These are phyloP conservation scores for Desmodus rotundus DNA, from an alignment of 2,113 vertebrate species.

Conservation along the genomic window DNA sequence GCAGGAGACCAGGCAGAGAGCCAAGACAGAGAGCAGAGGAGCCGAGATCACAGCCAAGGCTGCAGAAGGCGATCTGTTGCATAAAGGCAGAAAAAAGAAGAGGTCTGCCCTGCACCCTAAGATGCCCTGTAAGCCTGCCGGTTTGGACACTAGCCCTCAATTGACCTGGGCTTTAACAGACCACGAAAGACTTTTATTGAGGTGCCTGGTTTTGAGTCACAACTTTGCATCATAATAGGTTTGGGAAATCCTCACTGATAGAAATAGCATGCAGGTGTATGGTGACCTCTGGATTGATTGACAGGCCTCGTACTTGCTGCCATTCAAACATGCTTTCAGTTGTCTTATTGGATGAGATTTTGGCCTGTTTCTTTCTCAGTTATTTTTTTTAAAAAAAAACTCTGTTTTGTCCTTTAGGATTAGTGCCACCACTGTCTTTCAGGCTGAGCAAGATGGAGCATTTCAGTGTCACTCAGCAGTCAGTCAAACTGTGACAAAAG, in stretches of 20 bases:
- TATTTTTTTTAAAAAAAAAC: neutral
- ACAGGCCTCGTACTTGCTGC: conserved; percentile 22
- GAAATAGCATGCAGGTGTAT: neutral
- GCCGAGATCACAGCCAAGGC: neutral
- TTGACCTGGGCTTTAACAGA: neutral
- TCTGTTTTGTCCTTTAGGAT: neutral
- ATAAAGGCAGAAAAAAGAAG: neutral
- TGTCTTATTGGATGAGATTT: neutral
- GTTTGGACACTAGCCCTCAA: neutral
- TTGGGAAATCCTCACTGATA: neutral
- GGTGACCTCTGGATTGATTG: neutral
- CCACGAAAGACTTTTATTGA: neutral
- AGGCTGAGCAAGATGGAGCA: conserved; percentile 17
- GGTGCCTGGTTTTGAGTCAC: neutral
- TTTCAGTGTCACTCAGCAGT: conserved; percentile 56
- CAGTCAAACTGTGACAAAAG: conserved; percentile 59
- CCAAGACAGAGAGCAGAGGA: conserved; percentile 33
- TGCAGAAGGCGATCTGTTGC: neutral
- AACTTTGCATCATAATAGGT: conserved; percentile 43
- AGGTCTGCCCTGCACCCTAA: neutral
- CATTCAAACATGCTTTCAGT: neutral
- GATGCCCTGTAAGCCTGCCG: neutral
- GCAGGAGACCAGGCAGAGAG: conserved; percentile 29
- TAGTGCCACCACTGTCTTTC: conserved; percentile 22
- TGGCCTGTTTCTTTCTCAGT: neutral